phyloP scores from a whole-genome alignment of 2,797 vertebrate genomes.

The Echiichthys vipera region DNA sequence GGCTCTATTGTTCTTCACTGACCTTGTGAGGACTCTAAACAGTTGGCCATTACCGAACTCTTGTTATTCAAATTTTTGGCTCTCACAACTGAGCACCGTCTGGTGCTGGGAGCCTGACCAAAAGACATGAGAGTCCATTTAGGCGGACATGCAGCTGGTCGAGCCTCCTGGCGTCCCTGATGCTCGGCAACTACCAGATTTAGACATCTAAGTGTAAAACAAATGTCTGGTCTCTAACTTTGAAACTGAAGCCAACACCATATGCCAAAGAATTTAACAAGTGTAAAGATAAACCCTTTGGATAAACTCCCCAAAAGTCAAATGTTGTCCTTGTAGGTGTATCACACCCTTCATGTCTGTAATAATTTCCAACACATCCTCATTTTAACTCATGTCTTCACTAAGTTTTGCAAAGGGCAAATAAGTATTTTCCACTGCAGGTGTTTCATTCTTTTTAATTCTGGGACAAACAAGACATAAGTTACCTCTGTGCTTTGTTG shows the following conservation, averaged over 20 bases:
- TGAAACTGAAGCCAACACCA: not conserved
- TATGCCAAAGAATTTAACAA: not conserved
- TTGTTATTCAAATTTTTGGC: conserved; percentile 83
- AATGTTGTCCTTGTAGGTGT: not conserved
- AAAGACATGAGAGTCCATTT: conserved; percentile 60
- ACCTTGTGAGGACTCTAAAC: conserved; percentile 74
- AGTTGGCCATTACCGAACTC: conserved; percentile 77
- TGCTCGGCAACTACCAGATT: conserved; percentile 10
- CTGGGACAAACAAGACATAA: conserved; percentile 38
- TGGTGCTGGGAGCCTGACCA: conserved; percentile 67
- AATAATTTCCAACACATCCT: not conserved
- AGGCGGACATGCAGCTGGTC: conserved; percentile 73
- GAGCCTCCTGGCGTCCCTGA: conserved; percentile 39
- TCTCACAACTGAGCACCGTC: conserved; percentile 65
- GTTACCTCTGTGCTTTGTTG: conserved; percentile 57
- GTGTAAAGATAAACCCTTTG: not conserved
- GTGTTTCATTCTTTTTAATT: conserved; percentile 50
- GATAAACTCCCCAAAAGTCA: not conserved
- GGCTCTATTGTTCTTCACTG: conserved; percentile 65
- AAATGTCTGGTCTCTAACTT: conserved; percentile 5
- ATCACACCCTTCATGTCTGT: not conserved
- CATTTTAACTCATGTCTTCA: not conserved
- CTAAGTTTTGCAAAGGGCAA: not conserved
- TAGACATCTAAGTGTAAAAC: not conserved
- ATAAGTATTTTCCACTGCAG: conserved; percentile 32